Evolutionary conservation across 2,888 invertebrate genomes (phyloP).

Genomic region (Trilocha varians): DNA sequence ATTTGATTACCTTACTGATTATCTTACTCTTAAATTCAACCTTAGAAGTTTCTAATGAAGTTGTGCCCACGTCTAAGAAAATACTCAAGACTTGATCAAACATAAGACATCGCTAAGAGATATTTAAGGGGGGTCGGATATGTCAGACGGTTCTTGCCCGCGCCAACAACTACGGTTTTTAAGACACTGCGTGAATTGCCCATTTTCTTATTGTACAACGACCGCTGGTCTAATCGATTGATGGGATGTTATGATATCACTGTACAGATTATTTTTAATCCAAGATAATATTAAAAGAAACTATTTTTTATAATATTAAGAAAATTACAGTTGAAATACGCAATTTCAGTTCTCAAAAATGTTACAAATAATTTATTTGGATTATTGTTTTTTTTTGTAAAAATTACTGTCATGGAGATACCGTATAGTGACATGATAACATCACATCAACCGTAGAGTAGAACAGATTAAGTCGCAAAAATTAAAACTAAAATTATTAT

Average conservation of each 20-base stretch:
- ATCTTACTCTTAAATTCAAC: no score
- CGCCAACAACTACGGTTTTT: slow-evolving; percentile 4
- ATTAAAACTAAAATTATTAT: neutral
- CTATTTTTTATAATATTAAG: no score
- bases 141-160: neutral
- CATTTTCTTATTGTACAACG: neutral
- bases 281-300: no score
- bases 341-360: no score
- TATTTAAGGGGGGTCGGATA: neutral
- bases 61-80: neutral
- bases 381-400: no score
- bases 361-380: no score
- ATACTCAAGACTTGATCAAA: neutral
- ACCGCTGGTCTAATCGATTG: neutral
- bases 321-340: no score
- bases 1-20: no score
- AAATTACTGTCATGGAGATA: no score
- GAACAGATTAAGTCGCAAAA: neutral
- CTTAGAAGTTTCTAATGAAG: no score
- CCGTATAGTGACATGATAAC: neutral
- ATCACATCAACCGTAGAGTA: neutral
- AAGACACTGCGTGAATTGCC: slow-evolving; percentile 8
- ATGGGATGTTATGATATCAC: neutral
- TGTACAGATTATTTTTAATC: no score
- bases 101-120: neutral